Evolutionary conservation across 64 coral and sea anemone species (phyloP).

Genomic region (Montipora foliosa): DNA sequence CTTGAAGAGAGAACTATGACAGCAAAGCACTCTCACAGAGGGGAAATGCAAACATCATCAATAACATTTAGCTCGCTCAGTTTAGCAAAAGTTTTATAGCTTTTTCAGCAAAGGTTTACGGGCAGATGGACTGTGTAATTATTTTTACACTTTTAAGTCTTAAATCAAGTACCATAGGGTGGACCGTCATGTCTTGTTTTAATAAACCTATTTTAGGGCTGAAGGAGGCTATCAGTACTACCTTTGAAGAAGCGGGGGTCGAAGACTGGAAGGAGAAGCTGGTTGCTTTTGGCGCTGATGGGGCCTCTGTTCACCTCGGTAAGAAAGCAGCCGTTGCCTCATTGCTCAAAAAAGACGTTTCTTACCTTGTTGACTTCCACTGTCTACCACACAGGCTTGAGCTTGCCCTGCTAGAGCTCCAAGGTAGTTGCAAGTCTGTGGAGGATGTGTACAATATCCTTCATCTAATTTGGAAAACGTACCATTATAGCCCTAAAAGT

Average conservation of each 20-base stretch:
- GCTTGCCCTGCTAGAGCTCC: neutral
- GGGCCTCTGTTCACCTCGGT: too few relatives aligned
- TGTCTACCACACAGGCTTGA: neutral
- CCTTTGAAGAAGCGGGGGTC: neutral
- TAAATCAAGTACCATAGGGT: constrained; percentile 1
- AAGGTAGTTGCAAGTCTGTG: neutral
- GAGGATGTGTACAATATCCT: too few relatives aligned
- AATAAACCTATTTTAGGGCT: constrained; percentile 26
- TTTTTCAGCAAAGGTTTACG: neutral
- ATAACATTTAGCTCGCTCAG: neutral
- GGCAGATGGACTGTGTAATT: neutral
- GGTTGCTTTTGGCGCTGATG: too few relatives aligned
- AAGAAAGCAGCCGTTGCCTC: too few relatives aligned
- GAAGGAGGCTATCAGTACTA: constrained; percentile 15
- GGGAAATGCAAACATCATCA: neutral
- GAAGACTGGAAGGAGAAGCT: neutral
- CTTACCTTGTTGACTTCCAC: too few relatives aligned
- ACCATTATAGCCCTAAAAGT: too few relatives aligned
- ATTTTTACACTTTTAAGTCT: neutral
- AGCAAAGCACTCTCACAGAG: neutral
- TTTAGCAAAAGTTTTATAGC: neutral
- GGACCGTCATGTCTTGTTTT: constrained; percentile 1
- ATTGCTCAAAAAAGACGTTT: too few relatives aligned
- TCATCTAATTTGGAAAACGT: too few relatives aligned
- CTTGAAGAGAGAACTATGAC: neutral